Percentiles rank a stretch among this genome's conserved stretches.
Conservation (phyloP, 2,888 invertebrate species). For the Drosophila nigricruria region DNA sequence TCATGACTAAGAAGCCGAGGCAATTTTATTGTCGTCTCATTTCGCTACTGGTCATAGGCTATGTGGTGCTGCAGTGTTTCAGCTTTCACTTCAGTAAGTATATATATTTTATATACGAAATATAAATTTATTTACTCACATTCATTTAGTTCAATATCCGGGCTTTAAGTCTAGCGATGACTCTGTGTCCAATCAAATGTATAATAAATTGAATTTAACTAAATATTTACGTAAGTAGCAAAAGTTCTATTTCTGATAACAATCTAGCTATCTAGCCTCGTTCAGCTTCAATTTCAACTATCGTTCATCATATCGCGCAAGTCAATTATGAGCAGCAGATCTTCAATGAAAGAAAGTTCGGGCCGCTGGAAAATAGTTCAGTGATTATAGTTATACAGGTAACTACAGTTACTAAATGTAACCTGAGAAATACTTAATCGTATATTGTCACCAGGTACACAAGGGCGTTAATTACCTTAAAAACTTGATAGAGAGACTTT, state of each 20-base stretch:
- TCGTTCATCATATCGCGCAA: conserved; percentile 16
- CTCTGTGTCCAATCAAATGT: too few relatives aligned
- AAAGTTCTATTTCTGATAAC: background rate
- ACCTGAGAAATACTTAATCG: background rate
- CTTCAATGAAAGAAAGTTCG: conserved; percentile 94
- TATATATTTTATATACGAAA: background rate
- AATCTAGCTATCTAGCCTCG: background rate
- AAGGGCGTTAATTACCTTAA: conserved; percentile 86
- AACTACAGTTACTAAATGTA: conserved; percentile 39
- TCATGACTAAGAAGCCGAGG: background rate
- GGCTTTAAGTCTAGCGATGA: rapidly evolving
- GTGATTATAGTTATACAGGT: conserved; percentile 96
- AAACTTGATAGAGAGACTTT: conserved; percentile 95
- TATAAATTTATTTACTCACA: background rate
- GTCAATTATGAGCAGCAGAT: conserved; percentile 93
- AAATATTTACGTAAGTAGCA: background rate
- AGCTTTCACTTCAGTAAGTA: background rate
- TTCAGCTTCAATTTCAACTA: conserved; percentile 1
- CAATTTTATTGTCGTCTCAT: background rate
- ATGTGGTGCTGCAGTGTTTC: background rate
- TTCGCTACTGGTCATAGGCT: background rate
- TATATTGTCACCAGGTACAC: conserved; percentile 2
- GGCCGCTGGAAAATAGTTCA: conserved; percentile 92
- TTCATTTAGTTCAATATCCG: background rate
- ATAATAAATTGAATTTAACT: background rate